phyloP scores from a whole-genome alignment of 2,888 invertebrate genomes.

The Hirtodrosophila cameraria region DNA sequence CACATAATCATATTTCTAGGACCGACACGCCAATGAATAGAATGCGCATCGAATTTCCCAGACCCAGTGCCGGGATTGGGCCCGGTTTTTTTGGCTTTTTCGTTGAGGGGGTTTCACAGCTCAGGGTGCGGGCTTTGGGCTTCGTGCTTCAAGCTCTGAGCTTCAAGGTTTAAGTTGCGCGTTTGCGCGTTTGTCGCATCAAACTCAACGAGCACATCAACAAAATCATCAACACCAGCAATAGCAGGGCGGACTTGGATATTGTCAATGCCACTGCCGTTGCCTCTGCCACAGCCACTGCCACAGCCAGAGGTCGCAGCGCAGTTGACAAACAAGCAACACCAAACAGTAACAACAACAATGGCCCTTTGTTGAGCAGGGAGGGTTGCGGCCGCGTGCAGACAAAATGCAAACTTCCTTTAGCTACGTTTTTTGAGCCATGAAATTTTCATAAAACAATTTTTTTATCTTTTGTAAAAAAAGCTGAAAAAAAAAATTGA shows the following conservation, averaged over 20 bases:
- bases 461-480: conserved; percentile 6
- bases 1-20: conserved; percentile 81
- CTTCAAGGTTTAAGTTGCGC: too few relatives aligned
- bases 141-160: too few relatives aligned
- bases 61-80: conserved; percentile 51
- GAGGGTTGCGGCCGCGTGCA: conserved; percentile 65
- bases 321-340: conserved; percentile 83
- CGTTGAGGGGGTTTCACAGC: conserved; percentile 5
- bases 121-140: conserved; percentile 5
- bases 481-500: conserved; percentile 2
- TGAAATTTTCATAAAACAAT: conserved; percentile 50
- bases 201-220: conserved; percentile 77
- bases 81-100: conserved; percentile 20
- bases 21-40: conserved; percentile 80
- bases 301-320: conserved; percentile 55
- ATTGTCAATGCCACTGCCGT: conserved; percentile 6
- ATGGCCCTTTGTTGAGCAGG: conserved; percentile 11
- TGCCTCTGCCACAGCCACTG: conserved; percentile 1
- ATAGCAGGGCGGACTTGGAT: conserved; percentile 42
- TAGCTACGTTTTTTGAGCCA: conserved; percentile 41
- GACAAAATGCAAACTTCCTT: conserved; percentile 75
- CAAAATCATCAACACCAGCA: conserved; percentile 73
- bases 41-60: conserved; percentile 82
- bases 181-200: conserved; percentile 48
- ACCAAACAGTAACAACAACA: conserved; percentile 69